Percentiles rank a stretch among this genome's conserved stretches.
Conservation (phyloP, 2,113 vertebrate genomes). For the Anhinga anhinga region DNA sequence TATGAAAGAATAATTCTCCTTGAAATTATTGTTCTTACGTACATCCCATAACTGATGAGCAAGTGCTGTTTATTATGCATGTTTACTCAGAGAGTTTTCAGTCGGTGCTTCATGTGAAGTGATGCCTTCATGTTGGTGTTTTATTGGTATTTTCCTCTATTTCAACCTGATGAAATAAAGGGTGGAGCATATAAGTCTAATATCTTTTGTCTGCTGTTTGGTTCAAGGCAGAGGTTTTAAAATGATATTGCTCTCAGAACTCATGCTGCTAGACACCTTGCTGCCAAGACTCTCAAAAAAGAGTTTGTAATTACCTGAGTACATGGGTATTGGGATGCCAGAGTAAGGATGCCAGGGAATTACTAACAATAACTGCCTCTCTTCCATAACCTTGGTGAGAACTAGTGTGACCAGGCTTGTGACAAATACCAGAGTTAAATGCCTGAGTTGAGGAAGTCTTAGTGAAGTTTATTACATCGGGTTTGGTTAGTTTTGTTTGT, state of each 20-base stretch:
- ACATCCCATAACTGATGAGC: background rate
- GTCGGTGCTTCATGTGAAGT: background rate
- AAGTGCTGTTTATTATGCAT: accelerated
- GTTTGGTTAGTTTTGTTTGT: background rate
- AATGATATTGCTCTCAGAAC: background rate
- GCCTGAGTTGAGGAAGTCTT: background rate
- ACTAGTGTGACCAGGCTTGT: background rate
- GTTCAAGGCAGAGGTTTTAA: background rate
- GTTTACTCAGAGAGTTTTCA: background rate
- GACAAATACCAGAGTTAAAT: background rate
- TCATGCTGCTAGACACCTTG: background rate
- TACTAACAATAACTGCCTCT: background rate
- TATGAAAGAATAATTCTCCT: background rate
- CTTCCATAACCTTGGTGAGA: background rate
- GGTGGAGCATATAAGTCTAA: background rate
- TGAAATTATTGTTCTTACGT: background rate
- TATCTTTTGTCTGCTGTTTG: background rate
- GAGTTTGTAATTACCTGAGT: background rate
- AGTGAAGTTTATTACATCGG: background rate
- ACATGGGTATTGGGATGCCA: background rate
- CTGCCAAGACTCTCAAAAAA: background rate
- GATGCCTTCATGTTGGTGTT: accelerated
- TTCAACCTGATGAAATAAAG: background rate
- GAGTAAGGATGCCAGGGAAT: background rate
- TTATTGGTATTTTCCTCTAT: background rate